Evolutionary conservation across 1,140 invertebrate species (phyloP), one percentile per base, ranked within the genome.

Genomic region (Lysiphlebus fabarum): DNA sequence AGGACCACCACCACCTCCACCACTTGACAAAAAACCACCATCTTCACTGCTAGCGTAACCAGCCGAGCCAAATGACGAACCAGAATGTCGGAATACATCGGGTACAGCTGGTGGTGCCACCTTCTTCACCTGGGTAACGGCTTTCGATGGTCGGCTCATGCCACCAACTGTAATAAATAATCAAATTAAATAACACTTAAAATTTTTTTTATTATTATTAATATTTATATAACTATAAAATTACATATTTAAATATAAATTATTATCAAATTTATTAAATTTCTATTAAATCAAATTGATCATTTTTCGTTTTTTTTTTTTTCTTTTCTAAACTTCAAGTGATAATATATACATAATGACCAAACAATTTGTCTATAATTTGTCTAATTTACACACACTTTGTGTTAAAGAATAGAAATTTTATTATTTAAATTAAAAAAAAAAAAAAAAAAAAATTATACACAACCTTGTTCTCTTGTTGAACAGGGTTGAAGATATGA

Each of bases 71-170:
- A 89, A 89, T 63, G 85, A 87, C 69, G 86, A 87, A 53, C 87
- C 87, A 4, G 87, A 89, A 73, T 89, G 87, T 50, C 87, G 81
- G 79, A 88, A 85, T 72, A 89, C 85, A 65, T 90, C 89, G 0
- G 89, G 90, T 37, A 91, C 89, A 6, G 88, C 87, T 5, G 90
- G 90, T 54, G 90, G 90, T 43, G 89, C 86, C 70, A 92, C 90
- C 80, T 90, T 90, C 79, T 91, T 91, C 58, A 85, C 87, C 70
- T 87, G 88, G 70, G 86, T 85, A 69, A 86, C 84, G 70, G 85
- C 83, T 83, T 86, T 90, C 69, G 84, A 85, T 64, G 84, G 86
- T 81, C 89, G 86, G 74, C 86, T 90, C 87, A 91, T 90, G 65
- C 89, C 89, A 79, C 87, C 87, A 81, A 89, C 87, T 89, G 80